Base-by-base conservation (phyloP, 2,113 vertebrate genomes). In the Phylloscopus trochilus region DNA sequence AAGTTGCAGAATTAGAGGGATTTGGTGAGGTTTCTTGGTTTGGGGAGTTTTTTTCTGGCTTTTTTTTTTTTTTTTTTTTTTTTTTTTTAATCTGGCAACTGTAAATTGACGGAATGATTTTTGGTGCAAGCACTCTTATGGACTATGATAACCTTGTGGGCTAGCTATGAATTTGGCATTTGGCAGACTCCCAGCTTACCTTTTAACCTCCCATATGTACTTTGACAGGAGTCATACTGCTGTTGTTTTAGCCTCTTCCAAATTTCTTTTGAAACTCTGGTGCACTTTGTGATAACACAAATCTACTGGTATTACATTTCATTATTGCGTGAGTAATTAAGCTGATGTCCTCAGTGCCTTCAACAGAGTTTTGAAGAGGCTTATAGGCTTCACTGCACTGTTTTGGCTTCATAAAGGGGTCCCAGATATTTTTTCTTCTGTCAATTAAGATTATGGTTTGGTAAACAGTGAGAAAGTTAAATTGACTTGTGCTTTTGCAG, bases 161-260 rank as follows among this genome's bases (percentile, higher is more conserved):
- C 37, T 92, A 88, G n/a, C 63, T 77, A 31, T 83, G 64, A 83
- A 72, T 86, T 74, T 91, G 85, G 35, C 46, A 58, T 72, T 87
- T 86, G 78, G 44, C 88, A 93, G 55, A 31, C 37, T 92, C 35
- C 8, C 75, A 81, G n/a, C 13, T 96, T 92, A 94, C 92, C 76
- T 95, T 90, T 94, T 96, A 79, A 83, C 88, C 90, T 94, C 72
- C 17, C 37, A 18, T 72, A 41, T 89, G n/a, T 84, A 79, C 47
- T 56, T 84, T 52, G 63, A 49, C 0, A 2, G 69, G 49, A 82
- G 62, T 93, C 44, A 33, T 33, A 17, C 47, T 91, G 49, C 66
- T 87, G 49, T 87, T 93, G 74, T 43, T 92, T 95, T 87, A 95
- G 69, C 67, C n/a, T 84, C 83, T 84, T 87, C 26, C 46, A 92